Evolutionary conservation across 2,797 vertebrate genomes (phyloP).

Genomic region (Esox masquinongy): DNA sequence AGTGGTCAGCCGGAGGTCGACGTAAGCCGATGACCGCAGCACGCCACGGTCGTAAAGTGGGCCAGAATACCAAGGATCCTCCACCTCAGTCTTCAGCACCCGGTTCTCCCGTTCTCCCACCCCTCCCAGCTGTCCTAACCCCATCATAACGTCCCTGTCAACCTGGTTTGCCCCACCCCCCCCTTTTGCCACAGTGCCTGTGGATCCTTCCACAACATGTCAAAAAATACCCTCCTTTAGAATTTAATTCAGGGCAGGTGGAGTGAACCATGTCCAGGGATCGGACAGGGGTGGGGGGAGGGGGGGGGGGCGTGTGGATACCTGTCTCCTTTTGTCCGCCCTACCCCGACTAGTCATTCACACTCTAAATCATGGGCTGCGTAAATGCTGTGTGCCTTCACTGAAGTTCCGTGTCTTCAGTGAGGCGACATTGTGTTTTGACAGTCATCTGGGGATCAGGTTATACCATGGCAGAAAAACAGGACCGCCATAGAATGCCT

Average conservation of each 20-base stretch:
- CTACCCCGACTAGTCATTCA: conserved; percentile 45
- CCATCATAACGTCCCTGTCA: conserved; percentile 25
- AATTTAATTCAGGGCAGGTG: conserved; percentile 33
- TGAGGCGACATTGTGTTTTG: conserved; percentile 56
- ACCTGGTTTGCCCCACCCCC: background rate
- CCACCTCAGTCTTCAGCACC: too few relatives aligned
- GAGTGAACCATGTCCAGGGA: conserved; percentile 26
- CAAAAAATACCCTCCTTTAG: conserved; percentile 22
- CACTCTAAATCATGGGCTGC: conserved; percentile 51
- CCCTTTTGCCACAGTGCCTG: conserved; percentile 15
- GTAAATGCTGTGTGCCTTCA: conserved; percentile 41
- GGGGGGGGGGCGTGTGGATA: conserved; percentile 31
- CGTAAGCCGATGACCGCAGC: too few relatives aligned
- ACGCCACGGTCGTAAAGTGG: too few relatives aligned
- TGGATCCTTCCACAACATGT: conserved; percentile 36
- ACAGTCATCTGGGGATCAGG: conserved; percentile 65
- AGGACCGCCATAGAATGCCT: conserved; percentile 25
- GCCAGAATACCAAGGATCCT: too few relatives aligned
- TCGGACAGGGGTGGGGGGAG: background rate
- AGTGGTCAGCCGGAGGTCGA: too few relatives aligned
- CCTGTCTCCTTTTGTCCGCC: conserved; percentile 43
- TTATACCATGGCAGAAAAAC: conserved; percentile 51
- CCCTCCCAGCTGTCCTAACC: conserved; percentile 27
- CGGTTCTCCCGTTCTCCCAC: too few relatives aligned
- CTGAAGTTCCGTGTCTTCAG: conserved; percentile 28